Evolutionary conservation across 2,888 invertebrate genomes (phyloP).

Genomic region (Rhabditoides inermis): DNA sequence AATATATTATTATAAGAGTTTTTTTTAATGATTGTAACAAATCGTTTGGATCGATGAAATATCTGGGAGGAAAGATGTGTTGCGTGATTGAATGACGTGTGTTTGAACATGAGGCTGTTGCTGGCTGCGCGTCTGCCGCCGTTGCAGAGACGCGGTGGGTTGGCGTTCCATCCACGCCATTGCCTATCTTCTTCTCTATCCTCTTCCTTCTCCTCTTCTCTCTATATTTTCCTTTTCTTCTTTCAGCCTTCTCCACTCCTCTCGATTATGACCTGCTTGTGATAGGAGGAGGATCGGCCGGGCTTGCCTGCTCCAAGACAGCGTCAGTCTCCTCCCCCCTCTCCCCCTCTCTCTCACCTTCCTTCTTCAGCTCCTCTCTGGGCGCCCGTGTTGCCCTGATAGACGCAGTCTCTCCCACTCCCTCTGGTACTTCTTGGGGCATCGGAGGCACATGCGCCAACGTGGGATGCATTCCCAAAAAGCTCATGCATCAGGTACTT

Average conservation of each 20-base stretch:
- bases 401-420: slow-evolving; percentile 62
- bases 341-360: too few relatives aligned
- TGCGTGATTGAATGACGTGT: too few relatives aligned
- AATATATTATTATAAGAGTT: too few relatives aligned
- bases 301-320: slow-evolving; percentile 80
- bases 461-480: slow-evolving; percentile 95
- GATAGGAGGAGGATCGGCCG: slow-evolving; percentile 90
- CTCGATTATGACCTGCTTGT: slow-evolving; percentile 79
- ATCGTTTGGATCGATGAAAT: too few relatives aligned
- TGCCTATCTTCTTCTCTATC: too few relatives aligned
- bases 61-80: too few relatives aligned
- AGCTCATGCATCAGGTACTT: slow-evolving; percentile 87
- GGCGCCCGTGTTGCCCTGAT: slow-evolving; percentile 60
- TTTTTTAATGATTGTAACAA: too few relatives aligned
- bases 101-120: too few relatives aligned
- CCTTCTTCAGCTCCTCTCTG: slow-evolving; percentile 26
- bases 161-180: too few relatives aligned
- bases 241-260: background rate
- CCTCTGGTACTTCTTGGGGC: slow-evolving; percentile 76
- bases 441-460: slow-evolving; percentile 82
- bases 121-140: too few relatives aligned
- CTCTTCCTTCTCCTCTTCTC: too few relatives aligned
- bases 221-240: background rate
- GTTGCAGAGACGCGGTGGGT: too few relatives aligned
- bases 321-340: slow-evolving; percentile 7